phyloP scores from a whole-genome alignment of 2,113 vertebrate species.

The Gallinago paraguaiae region DNA sequence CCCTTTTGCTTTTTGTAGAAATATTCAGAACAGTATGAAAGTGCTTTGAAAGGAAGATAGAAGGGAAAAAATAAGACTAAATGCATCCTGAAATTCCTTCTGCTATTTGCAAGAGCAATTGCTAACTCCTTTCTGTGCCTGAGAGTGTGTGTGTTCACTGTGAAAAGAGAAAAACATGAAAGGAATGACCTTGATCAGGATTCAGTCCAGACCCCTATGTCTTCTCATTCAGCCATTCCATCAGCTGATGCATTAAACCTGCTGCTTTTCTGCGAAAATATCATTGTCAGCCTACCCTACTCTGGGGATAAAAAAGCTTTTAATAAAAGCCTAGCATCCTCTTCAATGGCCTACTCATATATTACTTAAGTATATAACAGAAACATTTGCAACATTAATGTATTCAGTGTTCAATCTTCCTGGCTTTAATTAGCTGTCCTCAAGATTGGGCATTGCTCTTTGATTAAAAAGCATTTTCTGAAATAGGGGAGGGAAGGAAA shows the following conservation, averaged over 20 bases:
- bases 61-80: not conserved
- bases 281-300: not conserved
- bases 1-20: not conserved
- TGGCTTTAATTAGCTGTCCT: conserved; percentile 35
- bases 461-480: conserved; percentile 53
- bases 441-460: not conserved
- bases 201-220: not conserved
- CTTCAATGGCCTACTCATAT: not conserved
- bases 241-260: not conserved
- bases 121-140: not conserved
- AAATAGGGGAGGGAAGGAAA: not conserved
- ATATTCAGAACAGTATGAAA: not conserved
- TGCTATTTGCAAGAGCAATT: not conserved
- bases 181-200: not conserved
- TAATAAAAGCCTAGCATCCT: not conserved
- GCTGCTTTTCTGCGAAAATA: not conserved
- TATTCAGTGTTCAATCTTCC: conserved; percentile 25
- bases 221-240: not conserved
- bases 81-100: not conserved
- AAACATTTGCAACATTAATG: conserved; percentile 6
- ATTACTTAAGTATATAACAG: not conserved
- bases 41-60: not conserved
- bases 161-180: not conserved
- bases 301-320: not conserved
- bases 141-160: not conserved